Evolutionary conservation across 2,888 invertebrate genomes (phyloP).

Genomic region (Drosophila affinis): DNA sequence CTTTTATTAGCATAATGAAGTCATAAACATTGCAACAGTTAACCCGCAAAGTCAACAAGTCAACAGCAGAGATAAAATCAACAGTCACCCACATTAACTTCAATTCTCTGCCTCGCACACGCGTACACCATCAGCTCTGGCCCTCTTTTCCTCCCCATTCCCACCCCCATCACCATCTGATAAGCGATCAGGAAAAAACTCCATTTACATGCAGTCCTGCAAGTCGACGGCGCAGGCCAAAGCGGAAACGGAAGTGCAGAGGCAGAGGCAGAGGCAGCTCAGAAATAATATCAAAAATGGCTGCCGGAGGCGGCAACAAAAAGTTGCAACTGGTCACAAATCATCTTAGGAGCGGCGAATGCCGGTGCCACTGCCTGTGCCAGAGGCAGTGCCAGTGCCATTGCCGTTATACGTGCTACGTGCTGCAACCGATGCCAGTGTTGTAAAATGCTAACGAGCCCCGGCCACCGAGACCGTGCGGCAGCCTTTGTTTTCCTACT

Average conservation of each 20-base stretch:
- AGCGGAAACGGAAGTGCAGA: slow-evolving; percentile 73
- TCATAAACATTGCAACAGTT: slow-evolving; percentile 77
- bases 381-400: no score
- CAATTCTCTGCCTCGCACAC: slow-evolving; percentile 12
- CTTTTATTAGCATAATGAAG: slow-evolving; percentile 77
- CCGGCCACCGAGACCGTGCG: slow-evolving; percentile 38
- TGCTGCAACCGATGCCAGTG: slow-evolving; percentile 64
- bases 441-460: slow-evolving; percentile 76
- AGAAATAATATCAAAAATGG: slow-evolving; percentile 79
- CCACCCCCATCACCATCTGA: slow-evolving; percentile 35
- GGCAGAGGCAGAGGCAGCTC: slow-evolving; percentile 51
- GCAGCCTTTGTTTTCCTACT: slow-evolving; percentile 66
- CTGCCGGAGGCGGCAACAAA: slow-evolving; percentile 72
- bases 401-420: slow-evolving; percentile 23
- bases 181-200: slow-evolving; percentile 70
- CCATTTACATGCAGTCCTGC: slow-evolving; percentile 75
- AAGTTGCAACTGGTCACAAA: slow-evolving; percentile 77
- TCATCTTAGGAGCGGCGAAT: slow-evolving; percentile 56
- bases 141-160: slow-evolving; percentile 15
- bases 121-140: slow-evolving; percentile 8
- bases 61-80: slow-evolving; percentile 75
- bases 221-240: slow-evolving; percentile 42
- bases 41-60: slow-evolving; percentile 76
- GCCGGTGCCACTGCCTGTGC: not conserved
- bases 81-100: slow-evolving; percentile 60